Percentiles rank a stretch among this genome's conserved stretches.
Conservation (phyloP, 2,888 invertebrate species). For the Trachelus stipa region DNA sequence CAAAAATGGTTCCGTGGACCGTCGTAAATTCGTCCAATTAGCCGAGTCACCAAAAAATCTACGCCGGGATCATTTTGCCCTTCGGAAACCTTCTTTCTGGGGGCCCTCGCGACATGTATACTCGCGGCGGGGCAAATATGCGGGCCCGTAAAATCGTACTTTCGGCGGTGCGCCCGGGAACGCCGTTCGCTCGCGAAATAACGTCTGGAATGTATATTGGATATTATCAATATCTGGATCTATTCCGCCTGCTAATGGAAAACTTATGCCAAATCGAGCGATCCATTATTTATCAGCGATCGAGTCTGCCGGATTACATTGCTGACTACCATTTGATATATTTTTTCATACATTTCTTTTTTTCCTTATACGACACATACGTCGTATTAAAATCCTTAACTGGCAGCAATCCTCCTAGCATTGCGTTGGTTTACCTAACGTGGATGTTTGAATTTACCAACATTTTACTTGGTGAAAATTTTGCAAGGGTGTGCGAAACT, state of each 20-base stretch:
- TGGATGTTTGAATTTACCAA: not conserved
- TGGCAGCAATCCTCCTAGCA: not conserved
- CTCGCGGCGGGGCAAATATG: not conserved
- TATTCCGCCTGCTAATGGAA: slow-evolving; percentile 55
- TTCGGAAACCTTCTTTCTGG: slow-evolving; percentile 1
- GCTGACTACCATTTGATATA: slow-evolving; percentile 26
- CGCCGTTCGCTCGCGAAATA: slow-evolving; percentile 23
- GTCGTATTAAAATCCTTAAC: slow-evolving; percentile 10
- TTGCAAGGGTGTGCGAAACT: not conserved
- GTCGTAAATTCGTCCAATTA: slow-evolving; percentile 61
- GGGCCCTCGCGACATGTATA: slow-evolving; percentile 2
- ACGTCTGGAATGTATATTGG: slow-evolving; percentile 55
- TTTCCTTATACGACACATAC: not conserved
- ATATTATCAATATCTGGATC: slow-evolving; percentile 57
- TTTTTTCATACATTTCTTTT: slow-evolving; percentile 21
- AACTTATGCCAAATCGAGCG: slow-evolving; percentile 53
- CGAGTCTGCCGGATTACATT: slow-evolving; percentile 25
- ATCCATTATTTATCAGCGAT: slow-evolving; percentile 52
- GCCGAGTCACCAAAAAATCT: slow-evolving; percentile 51
- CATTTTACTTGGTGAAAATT: not conserved
- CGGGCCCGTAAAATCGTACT: slow-evolving; percentile 8
- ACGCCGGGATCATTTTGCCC: slow-evolving; percentile 26
- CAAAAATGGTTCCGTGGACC: slow-evolving; percentile 33
- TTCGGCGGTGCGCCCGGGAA: slow-evolving; percentile 14
- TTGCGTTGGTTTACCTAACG: not conserved